Percentiles rank a stretch among this genome's conserved stretches.
These are phyloP conservation scores for Percina caprodes DNA, from an alignment of 2,113 vertebrate species.

Conservation along the genomic window DNA sequence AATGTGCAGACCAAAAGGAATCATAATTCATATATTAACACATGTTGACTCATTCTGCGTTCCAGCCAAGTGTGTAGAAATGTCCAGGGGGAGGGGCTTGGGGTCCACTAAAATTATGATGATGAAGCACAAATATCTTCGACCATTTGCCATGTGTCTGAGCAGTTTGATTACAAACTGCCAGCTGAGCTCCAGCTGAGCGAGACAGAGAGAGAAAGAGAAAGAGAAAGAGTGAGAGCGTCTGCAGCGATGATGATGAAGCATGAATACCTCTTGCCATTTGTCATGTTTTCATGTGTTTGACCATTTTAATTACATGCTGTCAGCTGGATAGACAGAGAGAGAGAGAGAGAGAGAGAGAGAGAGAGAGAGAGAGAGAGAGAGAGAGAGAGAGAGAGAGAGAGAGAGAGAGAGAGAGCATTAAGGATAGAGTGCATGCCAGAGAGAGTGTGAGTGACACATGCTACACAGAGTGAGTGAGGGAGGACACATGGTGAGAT, in stretches of 20 bases:
- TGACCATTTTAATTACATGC: slow-evolving; percentile 81
- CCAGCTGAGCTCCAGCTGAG: slow-evolving; percentile 57
- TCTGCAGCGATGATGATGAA: slow-evolving; percentile 61
- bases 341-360: slow-evolving; percentile 2
- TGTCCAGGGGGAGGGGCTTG: slow-evolving; percentile 8
- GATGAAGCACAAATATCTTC: slow-evolving; percentile 67
- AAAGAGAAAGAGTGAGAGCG: slow-evolving; percentile 13
- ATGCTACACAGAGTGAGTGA: slow-evolving; percentile 74
- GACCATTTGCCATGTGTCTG: slow-evolving; percentile 58
- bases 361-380: slow-evolving; percentile 20
- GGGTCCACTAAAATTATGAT: slow-evolving; percentile 55
- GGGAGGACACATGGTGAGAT: slow-evolving; percentile 72
- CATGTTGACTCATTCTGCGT: slow-evolving; percentile 46
- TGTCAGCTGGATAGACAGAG: slow-evolving; percentile 72
- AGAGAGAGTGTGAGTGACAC: slow-evolving; percentile 72
- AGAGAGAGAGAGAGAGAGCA: slow-evolving; percentile 32
- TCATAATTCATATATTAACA: slow-evolving; percentile 57
- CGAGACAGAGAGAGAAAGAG: slow-evolving; percentile 5
- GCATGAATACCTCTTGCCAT: slow-evolving; percentile 72
- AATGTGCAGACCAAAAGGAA: slow-evolving; percentile 46
- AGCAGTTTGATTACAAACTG: slow-evolving; percentile 63
- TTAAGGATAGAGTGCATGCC: slow-evolving; percentile 62
- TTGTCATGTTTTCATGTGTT: slow-evolving; percentile 80
- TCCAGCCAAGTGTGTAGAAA: slow-evolving; percentile 42
- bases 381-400: slow-evolving; percentile 1